Evolutionary conservation across 1,140 invertebrate species (phyloP), one percentile per base, ranked within the genome.

Genomic region (Ceratosolen fusciceps): DNA sequence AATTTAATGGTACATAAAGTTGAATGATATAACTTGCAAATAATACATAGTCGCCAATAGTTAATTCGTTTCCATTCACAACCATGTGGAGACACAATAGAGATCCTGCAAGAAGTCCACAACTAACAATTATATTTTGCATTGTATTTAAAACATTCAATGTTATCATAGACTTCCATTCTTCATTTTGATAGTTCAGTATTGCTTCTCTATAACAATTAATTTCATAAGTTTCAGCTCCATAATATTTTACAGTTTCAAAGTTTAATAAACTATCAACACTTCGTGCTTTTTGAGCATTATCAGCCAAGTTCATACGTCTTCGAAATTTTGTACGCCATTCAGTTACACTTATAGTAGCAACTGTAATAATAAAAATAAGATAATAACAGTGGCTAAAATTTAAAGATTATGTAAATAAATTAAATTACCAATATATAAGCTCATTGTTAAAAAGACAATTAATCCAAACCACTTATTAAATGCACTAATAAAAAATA

Each of bases 171-270:
- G 95, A 94, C 79, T 94, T 95, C 92, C 95, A 98, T 91, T 99
- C 98, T 88, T 97, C 95, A 85, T 91, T 91, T 92, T 98, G 97
- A 88, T 93, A 98, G 79, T 94, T 93, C 3, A 94, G 83, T 84
- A 99, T 96, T 21, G 96, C 94, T 52, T 95, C 93, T 80, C 92
- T 92, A 86, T 98, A 99, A 62, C 94, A 92, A 67, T 95, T 90
- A 0, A 97, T 95, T 92, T 99, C 98, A 89, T 97, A 98, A 14
- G 92, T 85, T 89, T 99, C 98, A 29, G 97, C 97, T 37, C 95
- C 95, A 86, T 99, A 99, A 90, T 99, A 99, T 89, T 99, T 99
- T 0, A 99, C 98, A 7, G 98, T 99, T 91, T 99, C 98, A 91
- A 98, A 99, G 90, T 99, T 99, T 0, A 99, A 91, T 52, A 99